Evolutionary conservation across 2,888 invertebrate species (phyloP).

Genomic region (Anticlea derivata): DNA sequence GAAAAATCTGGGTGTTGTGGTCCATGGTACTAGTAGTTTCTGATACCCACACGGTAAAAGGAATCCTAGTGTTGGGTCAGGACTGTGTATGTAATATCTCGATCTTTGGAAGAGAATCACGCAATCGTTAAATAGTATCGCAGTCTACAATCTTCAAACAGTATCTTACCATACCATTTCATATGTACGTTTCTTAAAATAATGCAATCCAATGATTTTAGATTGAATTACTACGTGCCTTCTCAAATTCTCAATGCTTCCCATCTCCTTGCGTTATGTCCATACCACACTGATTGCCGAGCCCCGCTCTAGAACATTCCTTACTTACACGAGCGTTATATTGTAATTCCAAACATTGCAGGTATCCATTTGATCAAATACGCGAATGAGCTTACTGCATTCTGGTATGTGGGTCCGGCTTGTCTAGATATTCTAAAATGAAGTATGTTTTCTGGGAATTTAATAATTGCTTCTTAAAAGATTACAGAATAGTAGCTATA

Average conservation of each 20-base stretch:
- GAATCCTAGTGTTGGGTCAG: too few species aligned
- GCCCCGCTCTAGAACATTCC: conserved; percentile 20
- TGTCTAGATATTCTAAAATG: background rate
- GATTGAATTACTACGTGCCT: background rate
- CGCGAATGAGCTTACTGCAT: conserved; percentile 16
- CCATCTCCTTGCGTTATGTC: background rate
- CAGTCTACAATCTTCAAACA: background rate
- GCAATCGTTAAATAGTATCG: too few species aligned
- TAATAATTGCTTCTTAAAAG: too few species aligned
- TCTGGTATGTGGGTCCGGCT: background rate
- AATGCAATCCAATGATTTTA: conserved; percentile 2
- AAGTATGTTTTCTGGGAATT: background rate
- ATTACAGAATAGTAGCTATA: too few species aligned
- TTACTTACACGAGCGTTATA: conserved; percentile 16
- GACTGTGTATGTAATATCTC: too few species aligned
- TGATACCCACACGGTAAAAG: too few species aligned
- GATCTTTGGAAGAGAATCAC: too few species aligned
- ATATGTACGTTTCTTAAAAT: background rate
- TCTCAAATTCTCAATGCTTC: conserved; percentile 6
- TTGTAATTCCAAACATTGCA: conserved; percentile 28
- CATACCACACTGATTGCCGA: conserved; percentile 17
- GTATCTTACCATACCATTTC: too few species aligned
- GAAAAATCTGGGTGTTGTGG: too few species aligned
- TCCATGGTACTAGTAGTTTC: too few species aligned
- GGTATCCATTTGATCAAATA: conserved; percentile 22